phyloP scores from a whole-genome alignment of 53 echinoderm and acorn worm species.

The Pentamera pediparva region DNA sequence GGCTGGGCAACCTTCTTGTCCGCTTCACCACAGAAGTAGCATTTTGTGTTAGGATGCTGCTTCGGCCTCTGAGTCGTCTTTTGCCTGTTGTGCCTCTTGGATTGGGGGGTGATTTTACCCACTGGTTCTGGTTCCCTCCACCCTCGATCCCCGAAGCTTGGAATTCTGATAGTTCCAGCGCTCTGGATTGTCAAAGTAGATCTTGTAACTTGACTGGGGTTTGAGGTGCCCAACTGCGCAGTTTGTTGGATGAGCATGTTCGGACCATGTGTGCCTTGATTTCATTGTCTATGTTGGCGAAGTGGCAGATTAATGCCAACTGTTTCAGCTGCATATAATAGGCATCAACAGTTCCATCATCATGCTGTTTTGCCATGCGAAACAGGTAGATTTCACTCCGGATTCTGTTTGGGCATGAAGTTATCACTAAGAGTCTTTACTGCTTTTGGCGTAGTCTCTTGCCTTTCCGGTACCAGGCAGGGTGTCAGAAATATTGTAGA shows the following conservation, averaged over 20 bases:
- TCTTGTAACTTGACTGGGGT: background rate
- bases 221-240: background rate
- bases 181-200: background rate
- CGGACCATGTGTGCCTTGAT: background rate
- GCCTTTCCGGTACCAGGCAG: background rate
- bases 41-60: no score
- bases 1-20: no score
- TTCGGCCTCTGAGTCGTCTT: background rate
- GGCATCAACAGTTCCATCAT: background rate
- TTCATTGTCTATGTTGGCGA: background rate
- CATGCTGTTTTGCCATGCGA: background rate
- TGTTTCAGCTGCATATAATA: background rate
- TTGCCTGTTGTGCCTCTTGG: background rate
- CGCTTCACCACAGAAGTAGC: slow-evolving; percentile 14
- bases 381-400: background rate
- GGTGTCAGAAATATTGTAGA: background rate
- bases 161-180: background rate
- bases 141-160: background rate
- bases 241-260: background rate
- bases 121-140: background rate
- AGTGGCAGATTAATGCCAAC: background rate
- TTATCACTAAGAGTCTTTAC: background rate
- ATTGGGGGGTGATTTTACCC: background rate
- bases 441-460: background rate
- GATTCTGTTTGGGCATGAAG: background rate